Evolutionary conservation across 2,113 vertebrate species (phyloP).

Genomic region (Hemibagrus wyckioides): DNA sequence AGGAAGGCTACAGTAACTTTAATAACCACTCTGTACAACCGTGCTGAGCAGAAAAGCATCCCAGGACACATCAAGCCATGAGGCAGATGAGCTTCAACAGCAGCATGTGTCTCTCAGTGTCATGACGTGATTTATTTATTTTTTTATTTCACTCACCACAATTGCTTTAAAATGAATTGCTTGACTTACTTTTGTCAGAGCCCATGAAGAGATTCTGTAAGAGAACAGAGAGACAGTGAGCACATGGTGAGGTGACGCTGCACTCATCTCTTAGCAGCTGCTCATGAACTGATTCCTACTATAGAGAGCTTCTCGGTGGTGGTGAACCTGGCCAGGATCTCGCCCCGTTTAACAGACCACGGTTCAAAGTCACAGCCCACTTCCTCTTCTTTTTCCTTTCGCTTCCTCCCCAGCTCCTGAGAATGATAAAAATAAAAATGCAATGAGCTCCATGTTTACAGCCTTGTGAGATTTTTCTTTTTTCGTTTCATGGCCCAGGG

Average conservation of each 20-base stretch:
- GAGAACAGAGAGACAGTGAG: conserved; percentile 7
- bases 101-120: background rate
- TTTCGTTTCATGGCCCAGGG: no score
- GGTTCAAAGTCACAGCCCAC: conserved; percentile 90
- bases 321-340: conserved; percentile 92
- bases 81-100: background rate
- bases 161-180: background rate
- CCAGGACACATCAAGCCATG: background rate
- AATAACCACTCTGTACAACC: background rate
- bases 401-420: conserved; percentile 83
- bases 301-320: conserved; percentile 97
- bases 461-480: background rate
- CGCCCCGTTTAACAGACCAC: conserved; percentile 89
- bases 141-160: no score
- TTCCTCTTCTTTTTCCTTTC: conserved; percentile 74
- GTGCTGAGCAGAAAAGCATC: background rate
- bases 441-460: background rate
- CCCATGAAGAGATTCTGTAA: conserved; percentile 92
- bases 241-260: background rate
- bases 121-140: background rate
- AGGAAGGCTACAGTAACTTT: background rate
- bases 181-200: conserved; percentile 85
- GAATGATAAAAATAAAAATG: background rate
- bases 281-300: conserved; percentile 71
- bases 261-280: background rate